phyloP scores from a whole-genome alignment of 2,888 invertebrate species.

The Xanthia togata region DNA sequence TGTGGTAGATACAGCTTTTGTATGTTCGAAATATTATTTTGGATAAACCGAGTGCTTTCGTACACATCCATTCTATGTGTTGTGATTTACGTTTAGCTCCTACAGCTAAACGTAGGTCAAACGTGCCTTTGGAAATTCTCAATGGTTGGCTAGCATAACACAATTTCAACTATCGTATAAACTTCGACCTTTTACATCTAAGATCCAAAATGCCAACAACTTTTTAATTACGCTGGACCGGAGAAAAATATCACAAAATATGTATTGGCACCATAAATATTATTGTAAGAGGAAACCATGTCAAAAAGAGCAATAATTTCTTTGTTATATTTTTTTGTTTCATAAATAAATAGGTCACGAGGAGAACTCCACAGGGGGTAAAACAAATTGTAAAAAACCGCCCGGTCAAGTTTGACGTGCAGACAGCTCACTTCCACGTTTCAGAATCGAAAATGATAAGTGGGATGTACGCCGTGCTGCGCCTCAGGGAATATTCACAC shows the following conservation, averaged over 20 bases:
- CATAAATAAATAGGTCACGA: constrained; percentile 62
- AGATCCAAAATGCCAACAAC: not conserved
- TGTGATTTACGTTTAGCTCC: too few species aligned
- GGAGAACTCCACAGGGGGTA: constrained; percentile 52
- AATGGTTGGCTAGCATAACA: not conserved
- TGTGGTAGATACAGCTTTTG: constrained; percentile 51
- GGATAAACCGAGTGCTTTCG: not conserved
- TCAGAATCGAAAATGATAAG: constrained; percentile 59
- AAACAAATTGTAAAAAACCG: constrained; percentile 64
- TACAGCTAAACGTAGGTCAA: too few species aligned
- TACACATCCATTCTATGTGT: not conserved
- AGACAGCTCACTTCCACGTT: constrained; percentile 55
- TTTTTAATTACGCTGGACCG: constrained; percentile 13
- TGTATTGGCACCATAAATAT: constrained; percentile 42
- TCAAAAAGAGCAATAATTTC: constrained; percentile 56
- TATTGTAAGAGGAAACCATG: constrained; percentile 39
- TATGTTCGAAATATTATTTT: constrained; percentile 33
- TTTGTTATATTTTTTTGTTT: constrained; percentile 61
- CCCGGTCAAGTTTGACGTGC: constrained; percentile 49
- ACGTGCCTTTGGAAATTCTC: not conserved
- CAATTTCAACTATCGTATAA: not conserved
- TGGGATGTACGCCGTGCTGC: constrained; percentile 19
- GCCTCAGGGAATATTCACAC: constrained; percentile 40
- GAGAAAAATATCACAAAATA: constrained; percentile 18
- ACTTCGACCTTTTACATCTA: not conserved